Base-by-base conservation (phyloP, 2,888 invertebrate species). In the Electrophaes corylata region DNA sequence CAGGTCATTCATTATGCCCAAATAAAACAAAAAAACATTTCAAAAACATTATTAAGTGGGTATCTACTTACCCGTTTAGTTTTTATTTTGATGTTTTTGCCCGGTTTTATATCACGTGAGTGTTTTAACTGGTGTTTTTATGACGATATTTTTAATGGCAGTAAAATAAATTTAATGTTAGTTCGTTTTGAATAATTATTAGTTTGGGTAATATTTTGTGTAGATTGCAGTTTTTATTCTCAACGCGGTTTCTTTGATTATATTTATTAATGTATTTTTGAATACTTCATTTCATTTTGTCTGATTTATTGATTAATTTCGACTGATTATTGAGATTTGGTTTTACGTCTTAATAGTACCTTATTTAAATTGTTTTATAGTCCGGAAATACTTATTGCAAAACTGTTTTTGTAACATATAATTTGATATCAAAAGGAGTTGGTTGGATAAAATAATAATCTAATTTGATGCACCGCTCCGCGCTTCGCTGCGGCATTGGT, bases 131-230 rank as follows among this genome's bases (percentile, higher is more conserved):
- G 12, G 12, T 41, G 12, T 41, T 31, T 50, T 31, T 26, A 49
- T 51, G 43, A 49, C 40, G 47, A 23, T 23, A 41, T 19, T 50
- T 53, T 35, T 45, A 46, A 52, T 20, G 26, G 49, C 49, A 19
- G 20, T 20, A 14, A 44, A 46, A 56, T 59, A 45, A 62, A 51
- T 62, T 48, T 53, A 47, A 53, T 16, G 31, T 19, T 12, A n/a
- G 39, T 39, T 14, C 26, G 40, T 39, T 44, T 44, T 29, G 14
- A 39, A 10, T 29, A 49, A 37, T 37, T 18, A 29, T 44, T 43
- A n/a, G 35, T 4, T 14, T 35, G 35, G 5, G 14, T 35, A 35
- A 35, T 35, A 35, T 35, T 48, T 37, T 20, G 39, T 47, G 26
- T 37, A 14, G 20, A 49, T 49, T 37, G 44, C 29, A 39, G 19